phyloP scores from a whole-genome alignment of 2,797 vertebrate species.

The Furcifer pardalis region DNA sequence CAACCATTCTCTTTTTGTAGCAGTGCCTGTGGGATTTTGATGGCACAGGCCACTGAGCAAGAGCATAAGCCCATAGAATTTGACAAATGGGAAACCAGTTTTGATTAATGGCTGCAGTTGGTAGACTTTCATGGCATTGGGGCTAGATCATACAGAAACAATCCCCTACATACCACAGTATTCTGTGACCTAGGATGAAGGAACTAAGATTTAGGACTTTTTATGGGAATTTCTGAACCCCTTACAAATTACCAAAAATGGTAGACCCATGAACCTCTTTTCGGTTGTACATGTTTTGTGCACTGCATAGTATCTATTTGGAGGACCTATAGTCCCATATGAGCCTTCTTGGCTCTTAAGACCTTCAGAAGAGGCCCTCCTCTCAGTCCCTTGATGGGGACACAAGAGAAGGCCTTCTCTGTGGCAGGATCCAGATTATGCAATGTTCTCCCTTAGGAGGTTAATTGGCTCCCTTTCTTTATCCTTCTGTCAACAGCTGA shows the following conservation, averaged over 20 bases:
- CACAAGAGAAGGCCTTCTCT: too few species aligned
- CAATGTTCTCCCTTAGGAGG: too few species aligned
- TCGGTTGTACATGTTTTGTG: background rate
- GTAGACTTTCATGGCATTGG: background rate
- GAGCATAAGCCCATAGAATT: conserved; percentile 3
- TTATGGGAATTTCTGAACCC: background rate
- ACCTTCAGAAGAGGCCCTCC: too few species aligned
- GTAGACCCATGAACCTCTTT: background rate
- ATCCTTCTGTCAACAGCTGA: too few species aligned
- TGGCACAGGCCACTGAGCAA: background rate
- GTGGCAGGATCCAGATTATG: too few species aligned
- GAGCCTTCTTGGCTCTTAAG: too few species aligned
- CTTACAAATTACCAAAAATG: background rate
- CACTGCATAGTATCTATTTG: background rate
- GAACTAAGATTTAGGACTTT: background rate
- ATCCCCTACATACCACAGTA: background rate
- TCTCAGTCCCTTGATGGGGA: too few species aligned
- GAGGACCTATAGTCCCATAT: too few species aligned
- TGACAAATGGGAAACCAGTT: conserved; percentile 18
- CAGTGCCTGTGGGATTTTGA: conserved; percentile 1
- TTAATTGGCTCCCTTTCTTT: too few species aligned
- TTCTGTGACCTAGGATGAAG: background rate
- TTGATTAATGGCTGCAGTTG: conserved; percentile 10
- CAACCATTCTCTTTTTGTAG: conserved; percentile 7
- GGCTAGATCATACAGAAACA: background rate